phyloP scores from a whole-genome alignment of 1,140 invertebrate genomes.

The Drosophila orena region DNA sequence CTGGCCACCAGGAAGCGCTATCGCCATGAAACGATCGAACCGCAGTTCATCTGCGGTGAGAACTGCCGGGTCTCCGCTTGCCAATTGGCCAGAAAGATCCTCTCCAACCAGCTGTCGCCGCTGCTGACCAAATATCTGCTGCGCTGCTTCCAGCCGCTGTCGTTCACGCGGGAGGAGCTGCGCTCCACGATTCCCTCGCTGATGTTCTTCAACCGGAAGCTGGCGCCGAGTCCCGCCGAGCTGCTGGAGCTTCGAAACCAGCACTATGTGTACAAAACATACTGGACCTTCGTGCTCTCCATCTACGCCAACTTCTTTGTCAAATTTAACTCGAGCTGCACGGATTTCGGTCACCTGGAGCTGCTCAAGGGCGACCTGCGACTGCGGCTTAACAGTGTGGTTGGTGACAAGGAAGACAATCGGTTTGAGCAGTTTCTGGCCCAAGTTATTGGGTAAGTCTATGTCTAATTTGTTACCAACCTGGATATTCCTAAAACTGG shows the following conservation, averaged over 20 bases:
- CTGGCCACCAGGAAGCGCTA: slow-evolving; percentile 75
- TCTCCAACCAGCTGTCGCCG: slow-evolving; percentile 78
- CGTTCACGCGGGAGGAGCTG: slow-evolving; percentile 75
- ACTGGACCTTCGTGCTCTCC: slow-evolving; percentile 82
- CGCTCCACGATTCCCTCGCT: slow-evolving; percentile 75
- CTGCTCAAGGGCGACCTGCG: slow-evolving; percentile 71
- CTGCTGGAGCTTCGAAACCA: slow-evolving; percentile 75
- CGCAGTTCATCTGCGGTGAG: slow-evolving; percentile 75
- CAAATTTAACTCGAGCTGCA: slow-evolving; percentile 67
- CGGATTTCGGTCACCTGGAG: slow-evolving; percentile 70
- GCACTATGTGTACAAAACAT: slow-evolving; percentile 83
- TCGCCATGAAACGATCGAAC: slow-evolving; percentile 67
- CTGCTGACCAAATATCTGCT: slow-evolving; percentile 71
- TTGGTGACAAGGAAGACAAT: slow-evolving; percentile 74
- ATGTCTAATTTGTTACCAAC: background rate
- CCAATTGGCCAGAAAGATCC: slow-evolving; percentile 75
- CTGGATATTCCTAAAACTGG: background rate
- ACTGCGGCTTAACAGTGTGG: slow-evolving; percentile 62
- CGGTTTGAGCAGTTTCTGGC: slow-evolving; percentile 79
- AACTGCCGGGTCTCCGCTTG: slow-evolving; percentile 76
- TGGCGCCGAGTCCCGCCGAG: slow-evolving; percentile 73
- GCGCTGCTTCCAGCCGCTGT: slow-evolving; percentile 78
- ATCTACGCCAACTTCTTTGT: slow-evolving; percentile 83
- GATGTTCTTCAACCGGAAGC: slow-evolving; percentile 81
- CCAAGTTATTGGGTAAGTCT: slow-evolving; percentile 73